Base-by-base conservation (phyloP, 2,113 vertebrate genomes). In the Perca fluviatilis region DNA sequence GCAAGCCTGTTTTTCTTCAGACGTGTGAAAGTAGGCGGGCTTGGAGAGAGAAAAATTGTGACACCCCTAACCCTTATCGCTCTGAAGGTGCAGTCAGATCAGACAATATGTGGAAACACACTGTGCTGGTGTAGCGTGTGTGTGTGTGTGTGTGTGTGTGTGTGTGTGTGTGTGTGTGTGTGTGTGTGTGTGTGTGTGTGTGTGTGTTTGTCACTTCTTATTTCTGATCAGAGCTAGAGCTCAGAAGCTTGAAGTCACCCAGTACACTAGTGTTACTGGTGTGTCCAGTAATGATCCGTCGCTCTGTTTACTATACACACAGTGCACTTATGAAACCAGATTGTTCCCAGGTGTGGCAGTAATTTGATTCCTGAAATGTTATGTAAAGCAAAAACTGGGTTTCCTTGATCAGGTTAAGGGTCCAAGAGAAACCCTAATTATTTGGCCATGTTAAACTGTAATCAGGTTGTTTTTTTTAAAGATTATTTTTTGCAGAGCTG, bases 271-370 rank as follows among this genome's bases (percentile, higher is more conserved):
- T 30, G 63, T 46, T n/a, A 10, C 8, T 43, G 8, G 13, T 78
- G 50, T 62, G 30, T 19, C 30, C 62, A 3, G 16, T 83, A 19
- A 62, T 36, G 19, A 72, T 57, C 43, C 18, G 6, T 49, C 12
- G 2, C n/a, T n/a, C 33, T 74, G 27, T 70, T 33, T 47, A 71
- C 77, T 71, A 63, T 81, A 61, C 54, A 70, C 36, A 64, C 27
- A 53, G 23, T 30, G 16, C 53, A 21, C 0, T 7, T 27, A 7
- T 3, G 5, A 51, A 46, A 69, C 16, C 4, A 3, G 4, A 66
- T 0, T 12, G 64, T 47, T 77, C 36, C 33, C 3, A 53, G 64
- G 36, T 8, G 23, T 23, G 65, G 3, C 9, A 36, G 67, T 47
- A 73, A 74, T 25, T 15, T 43, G 63, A 67, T 27, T 36, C 63